Evolutionary conservation across 2,888 invertebrate species (phyloP), one percentile per base, ranked within the genome.

Genomic region (Parnassius glacialis): DNA sequence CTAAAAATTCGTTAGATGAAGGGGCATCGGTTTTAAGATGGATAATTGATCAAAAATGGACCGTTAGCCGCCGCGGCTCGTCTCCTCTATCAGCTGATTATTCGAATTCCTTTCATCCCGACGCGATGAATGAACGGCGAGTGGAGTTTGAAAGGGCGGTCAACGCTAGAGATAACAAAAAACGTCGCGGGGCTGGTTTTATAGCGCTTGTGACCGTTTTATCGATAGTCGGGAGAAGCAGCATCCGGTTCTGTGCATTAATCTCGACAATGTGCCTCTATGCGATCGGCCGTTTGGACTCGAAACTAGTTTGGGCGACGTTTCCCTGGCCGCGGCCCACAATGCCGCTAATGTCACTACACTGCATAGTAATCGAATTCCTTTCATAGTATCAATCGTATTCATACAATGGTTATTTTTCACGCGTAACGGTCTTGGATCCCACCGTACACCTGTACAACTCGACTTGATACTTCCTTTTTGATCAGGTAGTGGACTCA

Each of bases 161-260:
- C 83, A 79, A 66, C 78, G 79, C 82, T 82, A 81, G 79, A 82
- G 81, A 82, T 81, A 75, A 81, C 82, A 84, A 83, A 85, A 85
- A 79, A 78, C 76, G 82, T 81, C 80, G 74, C 77, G 69, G 81
- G 84, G 87, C 85, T 78, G 82, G 83, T 82, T 83, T 79, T 79
- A 80, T 84, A 86, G 78, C 69, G 81, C 75, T 81, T 78, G 83
- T 78, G 85, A 84, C 85, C 87, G 87, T 87, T 88, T 81, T 78
- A 82, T 84, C 84, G 85, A 83, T 79, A 80, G 78, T 75, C 78
- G 80, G 79, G 81, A 82, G 80, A 81, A 72, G 75, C 90, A 90
- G 90, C 91, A 87, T 90, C 91, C 90, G 90, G 90, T 90, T 89
- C 80, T 89, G 81, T 79, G 86, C 85, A 82, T 80, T 83, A 81